Conservation (phyloP, 2,888 invertebrate species). For the Plutella xylostella region DNA sequence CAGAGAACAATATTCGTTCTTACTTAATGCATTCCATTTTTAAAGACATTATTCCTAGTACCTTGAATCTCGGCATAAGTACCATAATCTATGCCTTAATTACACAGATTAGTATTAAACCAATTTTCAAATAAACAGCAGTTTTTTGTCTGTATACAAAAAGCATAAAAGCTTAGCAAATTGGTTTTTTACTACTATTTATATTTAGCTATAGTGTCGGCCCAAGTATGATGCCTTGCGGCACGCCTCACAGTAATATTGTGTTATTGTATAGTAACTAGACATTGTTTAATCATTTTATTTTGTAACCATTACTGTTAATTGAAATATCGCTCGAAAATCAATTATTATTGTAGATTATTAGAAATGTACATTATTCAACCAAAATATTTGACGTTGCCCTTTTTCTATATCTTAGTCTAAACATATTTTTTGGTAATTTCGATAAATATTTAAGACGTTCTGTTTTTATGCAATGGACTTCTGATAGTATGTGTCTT, state of each 20-base stretch:
- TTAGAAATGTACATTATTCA: too few species aligned
- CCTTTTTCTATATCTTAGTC: too few species aligned
- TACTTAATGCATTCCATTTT: slow-evolving; percentile 14
- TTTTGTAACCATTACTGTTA: too few species aligned
- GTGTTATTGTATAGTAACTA: too few species aligned
- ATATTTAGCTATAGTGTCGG: background rate
- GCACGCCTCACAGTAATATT: too few species aligned
- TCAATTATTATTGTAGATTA: too few species aligned
- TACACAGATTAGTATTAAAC: background rate
- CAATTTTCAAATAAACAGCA: background rate
- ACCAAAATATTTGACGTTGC: too few species aligned
- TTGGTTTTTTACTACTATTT: background rate
- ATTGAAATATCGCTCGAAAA: too few species aligned
- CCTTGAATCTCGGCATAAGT: slow-evolving; percentile 22
- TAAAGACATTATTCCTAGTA: slow-evolving; percentile 20
- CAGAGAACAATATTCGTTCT: background rate
- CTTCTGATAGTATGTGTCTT: background rate
- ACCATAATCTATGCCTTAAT: background rate
- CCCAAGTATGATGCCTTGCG: background rate
- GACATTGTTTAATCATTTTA: too few species aligned
- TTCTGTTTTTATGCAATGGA: background rate
- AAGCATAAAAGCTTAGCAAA: background rate
- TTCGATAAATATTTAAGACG: background rate
- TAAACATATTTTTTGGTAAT: background rate
- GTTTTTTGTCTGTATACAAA: background rate